These are phyloP conservation scores for Scophthalmus maximus DNA, from an alignment of 2,113 vertebrate genomes.

Conservation along the genomic window DNA sequence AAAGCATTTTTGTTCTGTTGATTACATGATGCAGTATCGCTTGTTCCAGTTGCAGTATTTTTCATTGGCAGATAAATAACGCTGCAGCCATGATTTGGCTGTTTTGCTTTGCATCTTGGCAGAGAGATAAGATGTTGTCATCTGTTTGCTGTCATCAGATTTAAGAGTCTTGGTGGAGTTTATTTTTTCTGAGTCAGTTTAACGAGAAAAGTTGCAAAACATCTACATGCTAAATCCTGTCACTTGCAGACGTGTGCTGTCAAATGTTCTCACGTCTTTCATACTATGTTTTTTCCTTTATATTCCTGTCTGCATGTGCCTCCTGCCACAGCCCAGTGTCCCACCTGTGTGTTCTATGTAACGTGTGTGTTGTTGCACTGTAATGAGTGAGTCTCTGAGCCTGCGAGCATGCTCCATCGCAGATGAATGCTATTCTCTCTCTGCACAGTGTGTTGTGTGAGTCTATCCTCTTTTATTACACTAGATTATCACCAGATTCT, in stretches of 20 bases:
- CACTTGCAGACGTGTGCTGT: slow-evolving; percentile 12
- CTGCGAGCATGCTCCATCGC: slow-evolving; percentile 45
- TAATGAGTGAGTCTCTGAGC: slow-evolving; percentile 24
- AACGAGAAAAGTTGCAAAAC: slow-evolving; percentile 39
- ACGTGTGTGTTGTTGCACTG: slow-evolving; percentile 13
- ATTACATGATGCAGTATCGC: slow-evolving; percentile 43
- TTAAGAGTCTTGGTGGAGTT: slow-evolving; percentile 18
- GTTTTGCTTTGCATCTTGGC: slow-evolving; percentile 71
- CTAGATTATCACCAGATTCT: neutral
- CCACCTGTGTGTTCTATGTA: neutral
- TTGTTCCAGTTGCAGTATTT: slow-evolving; percentile 58
- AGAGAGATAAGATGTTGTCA: slow-evolving; percentile 29
- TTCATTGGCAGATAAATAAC: slow-evolving; percentile 20
- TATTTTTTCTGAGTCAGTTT: slow-evolving; percentile 27
- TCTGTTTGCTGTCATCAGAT: slow-evolving; percentile 44
- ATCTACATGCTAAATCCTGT: slow-evolving; percentile 54
- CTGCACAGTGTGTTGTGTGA: slow-evolving; percentile 25
- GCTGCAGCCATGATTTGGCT: slow-evolving; percentile 55
- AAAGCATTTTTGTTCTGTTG: slow-evolving; percentile 53
- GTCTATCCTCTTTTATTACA: neutral
- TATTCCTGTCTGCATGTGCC: slow-evolving; percentile 59
- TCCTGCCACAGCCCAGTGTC: slow-evolving; percentile 29
- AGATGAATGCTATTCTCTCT: slow-evolving; percentile 29
- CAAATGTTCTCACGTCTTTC: slow-evolving; percentile 34
- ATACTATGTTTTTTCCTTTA: slow-evolving; percentile 38